Base-by-base conservation (phyloP, 2,888 invertebrate species). In the Phasia obesa region DNA sequence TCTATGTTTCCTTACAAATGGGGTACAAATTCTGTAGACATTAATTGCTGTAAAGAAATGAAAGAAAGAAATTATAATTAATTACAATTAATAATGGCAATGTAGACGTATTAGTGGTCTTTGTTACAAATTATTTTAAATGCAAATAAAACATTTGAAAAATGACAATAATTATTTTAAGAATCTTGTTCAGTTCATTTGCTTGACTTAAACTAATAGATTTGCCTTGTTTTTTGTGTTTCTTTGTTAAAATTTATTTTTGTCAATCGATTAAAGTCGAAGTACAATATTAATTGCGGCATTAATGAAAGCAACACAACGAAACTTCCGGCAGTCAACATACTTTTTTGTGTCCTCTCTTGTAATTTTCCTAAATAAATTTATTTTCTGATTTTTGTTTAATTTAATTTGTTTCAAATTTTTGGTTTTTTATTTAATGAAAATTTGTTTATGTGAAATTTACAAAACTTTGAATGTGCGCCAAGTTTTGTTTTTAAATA, bases 21-120 rank as follows among this genome's bases (percentile, higher is more conserved):
- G 35, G 44, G 23, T 73, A 59, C 53, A 78, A 78, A 64, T 69
- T 74, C 64, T 82, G 78, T 69, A 51, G 73, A 74, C 69, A 69
- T 82, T 64, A 69, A 78, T 74, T 65, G 75, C 79, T 83, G 79
- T 42, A 79, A 83, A 60, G 60, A 83, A 71, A 65, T 53, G n/a
- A 67, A 76, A 38, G 11, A 44, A 47, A 19, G 71, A 60, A 55
- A 70, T 57, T 78, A 83, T 65, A 75, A 83, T 83, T 79, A 79
- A 83, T 83, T 79, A 79, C 75, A 83, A 83, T 83, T 83, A 79
- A 83, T 79, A 62, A 71, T 79, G 71, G 74, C 74, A 65, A 49
- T 44, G 67, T 57, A 64, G 60, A 77, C 47, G 11, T 62, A 77
- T 4, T 17, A 35, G n/a, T 31, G 27, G 13, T 70, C 53, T 70